These are phyloP conservation scores for Notodonta ziczac DNA, from an alignment of 2,888 invertebrate species.

Conservation along the genomic window DNA sequence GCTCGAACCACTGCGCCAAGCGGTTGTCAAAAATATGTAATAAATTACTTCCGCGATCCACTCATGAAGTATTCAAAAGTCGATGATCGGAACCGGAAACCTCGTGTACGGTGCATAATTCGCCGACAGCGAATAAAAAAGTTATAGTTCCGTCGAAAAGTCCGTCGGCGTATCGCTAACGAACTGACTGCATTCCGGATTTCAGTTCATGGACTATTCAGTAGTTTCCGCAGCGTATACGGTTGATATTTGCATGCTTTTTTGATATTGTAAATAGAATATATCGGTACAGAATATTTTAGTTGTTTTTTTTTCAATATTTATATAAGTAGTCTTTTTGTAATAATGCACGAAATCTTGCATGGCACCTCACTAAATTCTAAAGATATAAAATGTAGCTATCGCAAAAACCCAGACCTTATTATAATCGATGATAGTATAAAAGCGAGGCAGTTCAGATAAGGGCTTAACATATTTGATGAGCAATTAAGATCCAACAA, in stretches of 20 bases:
- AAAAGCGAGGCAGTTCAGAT: no score
- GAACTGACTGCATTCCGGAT: constrained; percentile 35
- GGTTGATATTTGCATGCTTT: constrained; percentile 9
- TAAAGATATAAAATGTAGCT: no score
- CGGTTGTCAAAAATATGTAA: not conserved
- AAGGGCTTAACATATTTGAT: no score
- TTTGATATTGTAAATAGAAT: constrained; percentile 2
- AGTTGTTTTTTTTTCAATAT: no score
- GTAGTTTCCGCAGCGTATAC: constrained; percentile 30
- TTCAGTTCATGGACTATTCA: constrained; percentile 40
- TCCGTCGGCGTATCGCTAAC: constrained; percentile 34
- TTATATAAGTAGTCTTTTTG: no score
- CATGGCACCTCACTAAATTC: no score
- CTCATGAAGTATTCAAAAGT: constrained; percentile 4
- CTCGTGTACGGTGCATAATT: constrained; percentile 26
- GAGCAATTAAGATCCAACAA: no score
- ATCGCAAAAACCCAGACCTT: no score
- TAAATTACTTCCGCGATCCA: not conserved
- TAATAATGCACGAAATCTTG: no score
- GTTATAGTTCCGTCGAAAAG: constrained; percentile 20
- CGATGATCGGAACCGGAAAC: constrained; percentile 6
- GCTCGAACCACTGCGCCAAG: no score
- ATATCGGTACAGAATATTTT: no score
- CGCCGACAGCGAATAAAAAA: constrained; percentile 31
- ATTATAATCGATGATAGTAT: no score